Evolutionary conservation across 1,140 invertebrate species (phyloP), one percentile per base, ranked within the genome.

Genomic region (Calephelis virginiensis): DNA sequence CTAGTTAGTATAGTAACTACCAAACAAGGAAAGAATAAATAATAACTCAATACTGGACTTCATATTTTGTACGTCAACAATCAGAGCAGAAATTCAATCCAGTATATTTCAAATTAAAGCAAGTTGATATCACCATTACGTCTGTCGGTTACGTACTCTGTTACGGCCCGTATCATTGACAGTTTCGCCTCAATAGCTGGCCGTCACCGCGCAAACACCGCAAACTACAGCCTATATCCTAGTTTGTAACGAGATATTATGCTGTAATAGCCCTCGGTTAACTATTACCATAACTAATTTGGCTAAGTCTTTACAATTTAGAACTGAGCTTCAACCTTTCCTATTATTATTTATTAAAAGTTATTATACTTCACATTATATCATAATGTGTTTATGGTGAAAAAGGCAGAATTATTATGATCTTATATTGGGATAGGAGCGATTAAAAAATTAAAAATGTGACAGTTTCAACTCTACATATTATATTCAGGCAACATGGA

Each of bases 131-230:
- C 43, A 47, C 13, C 43, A 62, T 28, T 45, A 28, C 14, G 43
- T 62, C 61, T 62, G 61, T 62, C 43, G 43, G 61, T 61, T 46
- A 47, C 43, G 43, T 62, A 28, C 43, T 62, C 61, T 48, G 61
- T 62, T 59, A 59, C 28, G 45, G 43, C 9, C 43, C 12, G 61
- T 62, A 62, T 62, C 17, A 47, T 62, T 62, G 61, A 62, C 45
- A 62, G 61, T 62, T 62, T 62, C 61, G 61, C 61, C 61, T 62
- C 61, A 62, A 62, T 62, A 62, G 14, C 61, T 59, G 53, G 53
- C 53, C 53, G 53, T 59, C 12, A 38, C 53, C 61, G 61, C 43
- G 61, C 61, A 62, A 62, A 47, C 61, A 62, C 61, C 61, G 61
- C 61, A 62, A 62, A 47, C 61, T 47, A 59, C 61, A 47, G 61